Evolutionary conservation across 1,140 invertebrate genomes (phyloP).

Genomic region (Mamestra configurata): DNA sequence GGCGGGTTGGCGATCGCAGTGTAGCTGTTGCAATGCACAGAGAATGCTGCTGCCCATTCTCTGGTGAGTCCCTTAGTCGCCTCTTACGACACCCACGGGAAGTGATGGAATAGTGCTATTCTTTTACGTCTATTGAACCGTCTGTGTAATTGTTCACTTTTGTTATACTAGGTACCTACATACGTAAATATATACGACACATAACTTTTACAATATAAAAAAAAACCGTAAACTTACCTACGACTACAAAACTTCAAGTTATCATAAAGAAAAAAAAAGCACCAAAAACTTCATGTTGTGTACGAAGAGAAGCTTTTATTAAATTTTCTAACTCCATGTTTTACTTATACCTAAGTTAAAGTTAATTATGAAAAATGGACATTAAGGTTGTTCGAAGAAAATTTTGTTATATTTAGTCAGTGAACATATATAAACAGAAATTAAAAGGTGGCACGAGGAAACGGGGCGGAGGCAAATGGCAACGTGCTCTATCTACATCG

Average conservation of each 20-base stretch:
- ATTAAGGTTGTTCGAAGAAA: slow-evolving; percentile 33
- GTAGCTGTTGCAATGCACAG: no score
- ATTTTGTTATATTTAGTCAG: slow-evolving; percentile 60
- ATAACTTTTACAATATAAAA: no score
- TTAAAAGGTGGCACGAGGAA: slow-evolving; percentile 75
- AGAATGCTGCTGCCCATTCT: no score
- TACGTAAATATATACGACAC: no score
- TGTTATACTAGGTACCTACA: no score
- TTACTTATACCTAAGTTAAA: slow-evolving; percentile 27
- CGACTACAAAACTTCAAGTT: background rate
- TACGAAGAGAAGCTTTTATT: slow-evolving; percentile 29
- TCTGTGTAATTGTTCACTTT: no score
- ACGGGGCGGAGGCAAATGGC: slow-evolving; percentile 67
- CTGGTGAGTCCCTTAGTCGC: no score
- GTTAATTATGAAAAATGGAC: slow-evolving; percentile 27
- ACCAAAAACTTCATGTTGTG: slow-evolving; percentile 30
- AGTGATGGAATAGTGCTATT: no score
- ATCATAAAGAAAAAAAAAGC: no score
- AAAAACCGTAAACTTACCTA: background rate
- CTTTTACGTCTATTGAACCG: no score
- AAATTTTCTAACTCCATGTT: slow-evolving; percentile 30
- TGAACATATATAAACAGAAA: slow-evolving; percentile 68
- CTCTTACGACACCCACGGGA: no score
- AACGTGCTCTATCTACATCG: slow-evolving; percentile 83
- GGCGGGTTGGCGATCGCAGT: no score